These are phyloP conservation scores for Psylliodes chrysocephalus DNA, from an alignment of 2,888 invertebrate species.

Conservation along the genomic window DNA sequence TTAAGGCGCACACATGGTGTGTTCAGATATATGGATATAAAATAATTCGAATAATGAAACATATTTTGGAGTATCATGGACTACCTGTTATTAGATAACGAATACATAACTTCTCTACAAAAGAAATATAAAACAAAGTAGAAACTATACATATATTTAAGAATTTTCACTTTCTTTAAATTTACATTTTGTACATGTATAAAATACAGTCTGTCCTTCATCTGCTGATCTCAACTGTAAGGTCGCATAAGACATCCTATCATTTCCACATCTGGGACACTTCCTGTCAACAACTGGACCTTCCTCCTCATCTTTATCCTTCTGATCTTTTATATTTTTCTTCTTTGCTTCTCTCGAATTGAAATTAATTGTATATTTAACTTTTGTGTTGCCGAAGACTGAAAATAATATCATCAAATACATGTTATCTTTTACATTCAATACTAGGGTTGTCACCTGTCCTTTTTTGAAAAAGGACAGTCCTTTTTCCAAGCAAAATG, in stretches of 20 bases:
- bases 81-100: no score
- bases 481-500: no score
- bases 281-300: constrained; percentile 84
- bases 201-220: constrained; percentile 99
- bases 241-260: constrained; percentile 95
- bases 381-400: constrained; percentile 75
- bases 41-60: no score
- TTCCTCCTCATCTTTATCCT: constrained; percentile 54
- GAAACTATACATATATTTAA: constrained; percentile 54
- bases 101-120: no score
- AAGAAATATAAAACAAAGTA: no score
- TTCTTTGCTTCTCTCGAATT: constrained; percentile 69
- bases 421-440: background rate
- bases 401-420: constrained; percentile 55
- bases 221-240: constrained; percentile 95
- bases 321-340: constrained; percentile 55
- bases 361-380: constrained; percentile 78
- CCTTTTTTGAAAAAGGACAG: background rate
- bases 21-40: no score
- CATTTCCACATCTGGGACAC: constrained; percentile 89
- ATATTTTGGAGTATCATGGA: no score
- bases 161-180: constrained; percentile 82
- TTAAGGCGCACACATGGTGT: no score
- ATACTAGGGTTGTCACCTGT: background rate
- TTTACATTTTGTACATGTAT: constrained; percentile 93